Evolutionary conservation across 2,113 vertebrate species (phyloP).

Genomic region (Lipotes vexillifer): DNA sequence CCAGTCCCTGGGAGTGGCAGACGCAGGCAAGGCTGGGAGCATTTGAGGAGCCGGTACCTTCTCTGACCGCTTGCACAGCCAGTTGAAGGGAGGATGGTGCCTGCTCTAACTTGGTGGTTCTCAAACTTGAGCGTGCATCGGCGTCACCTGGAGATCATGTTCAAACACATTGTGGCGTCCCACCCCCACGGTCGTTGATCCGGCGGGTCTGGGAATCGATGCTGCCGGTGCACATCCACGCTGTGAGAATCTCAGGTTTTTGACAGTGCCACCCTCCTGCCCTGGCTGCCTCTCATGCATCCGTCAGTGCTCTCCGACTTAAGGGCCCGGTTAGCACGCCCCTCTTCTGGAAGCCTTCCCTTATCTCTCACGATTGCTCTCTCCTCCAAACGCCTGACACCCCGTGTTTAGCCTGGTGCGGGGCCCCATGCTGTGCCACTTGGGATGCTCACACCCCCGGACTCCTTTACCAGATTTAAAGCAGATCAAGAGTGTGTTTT

Average conservation of each 20-base stretch:
- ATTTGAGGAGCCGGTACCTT: neutral
- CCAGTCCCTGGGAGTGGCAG: neutral
- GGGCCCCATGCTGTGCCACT: conserved; percentile 32
- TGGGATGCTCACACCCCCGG: conserved; percentile 47
- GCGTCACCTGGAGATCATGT: neutral
- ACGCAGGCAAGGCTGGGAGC: neutral
- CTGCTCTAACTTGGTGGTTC: neutral
- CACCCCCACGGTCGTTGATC: neutral
- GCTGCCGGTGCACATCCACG: neutral
- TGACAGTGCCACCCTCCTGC: neutral
- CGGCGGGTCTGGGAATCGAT: neutral
- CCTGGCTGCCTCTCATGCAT: neutral
- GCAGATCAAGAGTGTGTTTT: conserved; percentile 62
- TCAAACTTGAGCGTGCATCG: neutral
- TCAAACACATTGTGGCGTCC: neutral
- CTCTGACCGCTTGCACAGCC: neutral
- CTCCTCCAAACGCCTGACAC: neutral
- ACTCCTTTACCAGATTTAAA: conserved; percentile 55
- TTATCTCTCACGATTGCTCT: neutral
- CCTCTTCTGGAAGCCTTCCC: conserved; percentile 11
- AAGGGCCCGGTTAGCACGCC: neutral
- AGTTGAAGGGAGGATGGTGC: neutral
- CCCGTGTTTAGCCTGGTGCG: neutral
- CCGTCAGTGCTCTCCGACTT: neutral
- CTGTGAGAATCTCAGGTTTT: neutral